Evolutionary conservation across 2,113 vertebrate genomes (phyloP).

Genomic region (Melanerpes formicivorus): DNA sequence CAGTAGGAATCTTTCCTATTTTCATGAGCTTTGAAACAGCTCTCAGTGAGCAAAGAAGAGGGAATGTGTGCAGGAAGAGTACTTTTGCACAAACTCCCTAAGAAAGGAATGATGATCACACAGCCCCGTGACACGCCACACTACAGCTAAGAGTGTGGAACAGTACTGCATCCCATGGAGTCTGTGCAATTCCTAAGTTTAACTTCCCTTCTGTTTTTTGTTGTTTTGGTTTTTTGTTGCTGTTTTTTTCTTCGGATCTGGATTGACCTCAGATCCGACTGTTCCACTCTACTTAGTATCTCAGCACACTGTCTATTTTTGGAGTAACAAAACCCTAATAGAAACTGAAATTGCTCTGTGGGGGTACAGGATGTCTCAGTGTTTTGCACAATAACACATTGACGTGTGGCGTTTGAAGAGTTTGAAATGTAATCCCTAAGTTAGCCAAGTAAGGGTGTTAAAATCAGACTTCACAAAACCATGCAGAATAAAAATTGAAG

Average conservation of each 20-base stretch:
- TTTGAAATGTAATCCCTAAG: neutral
- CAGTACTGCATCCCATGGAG: neutral
- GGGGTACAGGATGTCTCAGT: neutral
- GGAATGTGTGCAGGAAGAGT: neutral
- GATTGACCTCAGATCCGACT: constrained; percentile 25
- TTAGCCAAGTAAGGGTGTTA: neutral
- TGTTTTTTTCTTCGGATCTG: neutral
- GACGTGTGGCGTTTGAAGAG: neutral
- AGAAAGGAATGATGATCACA: neutral
- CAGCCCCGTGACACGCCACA: neutral
- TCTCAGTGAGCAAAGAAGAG: neutral
- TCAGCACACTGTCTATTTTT: constrained; percentile 10
- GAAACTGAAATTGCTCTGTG: constrained; percentile 10
- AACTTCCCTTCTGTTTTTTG: neutral
- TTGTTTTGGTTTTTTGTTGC: too few species aligned
- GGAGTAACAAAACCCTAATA: neutral
- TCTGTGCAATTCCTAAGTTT: neutral
- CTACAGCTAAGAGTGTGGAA: neutral
- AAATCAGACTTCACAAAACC: neutral
- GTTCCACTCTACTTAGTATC: neutral
- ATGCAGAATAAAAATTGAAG: neutral
- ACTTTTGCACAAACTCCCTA: neutral
- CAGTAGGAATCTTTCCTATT: neutral
- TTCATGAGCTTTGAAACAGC: constrained; percentile 28
- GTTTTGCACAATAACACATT: neutral